Base-by-base conservation (phyloP, 1,140 invertebrate species). In the Ostrea edulis region DNA sequence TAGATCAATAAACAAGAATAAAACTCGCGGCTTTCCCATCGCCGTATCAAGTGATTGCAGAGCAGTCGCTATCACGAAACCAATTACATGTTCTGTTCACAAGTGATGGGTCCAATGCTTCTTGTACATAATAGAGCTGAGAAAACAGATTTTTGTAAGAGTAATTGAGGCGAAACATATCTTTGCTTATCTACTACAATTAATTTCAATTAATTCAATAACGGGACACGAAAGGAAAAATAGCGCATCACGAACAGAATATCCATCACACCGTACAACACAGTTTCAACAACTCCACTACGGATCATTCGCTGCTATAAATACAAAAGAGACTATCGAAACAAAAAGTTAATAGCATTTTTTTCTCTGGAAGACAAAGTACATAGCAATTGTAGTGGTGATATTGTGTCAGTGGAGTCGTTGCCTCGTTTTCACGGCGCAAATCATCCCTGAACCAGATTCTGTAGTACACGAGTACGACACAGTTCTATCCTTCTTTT, bases 51-150 rank as follows among this genome's bases (percentile, higher is more conserved):
- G 68, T 71, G 68, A 71, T 71, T 25, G 68, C 22, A 35, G 68
- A 11, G 8, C 22, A 71, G 68, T 25, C 68, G 11, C 68, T 71
- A 71, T 71, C 68, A 25, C 68, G 12, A 71, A 71, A 71, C 68
- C 68, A 71, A 71, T 71, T 71, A 71, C 68, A 71, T 71, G 68
- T 71, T 71, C 68, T 71, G 68, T 71, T 71, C 68, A 71, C 68
- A 71, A 71, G 68, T 71, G 68, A 71, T 71, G 68, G 68, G 25
- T 71, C 68, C 68, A 29, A 71, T 71, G 68, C 68, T 71, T 71
- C 25, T 71, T 71, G 68, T 71, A 71, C 68, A 71, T 71, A 71
- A 71, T 71, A 71, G 68, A 71, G 68, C 68, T 71, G 68, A 71
- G 68, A 71, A 71, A 71, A 71, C 68, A 71, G 68, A 71, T 71